These are phyloP conservation scores for Spinibarbus caldwelli DNA, from an alignment of 2,797 vertebrate species.

Conservation along the genomic window DNA sequence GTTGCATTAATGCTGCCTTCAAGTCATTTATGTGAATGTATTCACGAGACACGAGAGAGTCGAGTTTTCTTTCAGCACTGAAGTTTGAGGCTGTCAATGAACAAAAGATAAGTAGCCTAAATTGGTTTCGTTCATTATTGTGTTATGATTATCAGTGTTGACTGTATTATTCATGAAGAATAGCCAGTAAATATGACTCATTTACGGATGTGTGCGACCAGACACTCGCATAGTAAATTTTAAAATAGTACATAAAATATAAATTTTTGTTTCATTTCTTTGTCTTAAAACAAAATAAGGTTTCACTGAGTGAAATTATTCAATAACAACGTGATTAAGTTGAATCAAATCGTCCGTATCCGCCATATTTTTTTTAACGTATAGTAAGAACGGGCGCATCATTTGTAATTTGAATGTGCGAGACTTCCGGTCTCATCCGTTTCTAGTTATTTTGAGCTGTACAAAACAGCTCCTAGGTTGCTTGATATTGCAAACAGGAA, in stretches of 20 bases:
- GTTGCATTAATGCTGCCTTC: too few species aligned
- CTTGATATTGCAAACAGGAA: too few species aligned
- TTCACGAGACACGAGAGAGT: neutral
- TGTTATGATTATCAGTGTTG: neutral
- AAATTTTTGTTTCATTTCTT: neutral
- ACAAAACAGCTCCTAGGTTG: too few species aligned
- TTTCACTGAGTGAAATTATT: neutral
- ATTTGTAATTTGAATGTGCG: too few species aligned
- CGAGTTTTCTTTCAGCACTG: neutral
- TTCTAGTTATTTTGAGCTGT: too few species aligned
- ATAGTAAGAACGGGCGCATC: too few species aligned
- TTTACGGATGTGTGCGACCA: neutral
- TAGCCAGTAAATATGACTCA: neutral
- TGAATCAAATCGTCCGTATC: neutral
- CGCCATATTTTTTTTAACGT: too few species aligned
- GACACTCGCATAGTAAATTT: neutral
- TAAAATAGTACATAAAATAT: too few species aligned
- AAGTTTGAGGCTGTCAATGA: neutral
- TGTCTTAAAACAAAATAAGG: neutral
- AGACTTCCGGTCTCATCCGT: too few species aligned
- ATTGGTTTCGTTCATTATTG: neutral
- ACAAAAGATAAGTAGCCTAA: neutral
- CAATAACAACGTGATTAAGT: neutral
- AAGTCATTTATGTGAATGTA: neutral
- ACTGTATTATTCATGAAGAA: neutral